Evolutionary conservation across 2,797 vertebrate genomes (phyloP), one percentile per base, ranked within the genome.

Genomic region (Rhabdophis nuchalis): DNA sequence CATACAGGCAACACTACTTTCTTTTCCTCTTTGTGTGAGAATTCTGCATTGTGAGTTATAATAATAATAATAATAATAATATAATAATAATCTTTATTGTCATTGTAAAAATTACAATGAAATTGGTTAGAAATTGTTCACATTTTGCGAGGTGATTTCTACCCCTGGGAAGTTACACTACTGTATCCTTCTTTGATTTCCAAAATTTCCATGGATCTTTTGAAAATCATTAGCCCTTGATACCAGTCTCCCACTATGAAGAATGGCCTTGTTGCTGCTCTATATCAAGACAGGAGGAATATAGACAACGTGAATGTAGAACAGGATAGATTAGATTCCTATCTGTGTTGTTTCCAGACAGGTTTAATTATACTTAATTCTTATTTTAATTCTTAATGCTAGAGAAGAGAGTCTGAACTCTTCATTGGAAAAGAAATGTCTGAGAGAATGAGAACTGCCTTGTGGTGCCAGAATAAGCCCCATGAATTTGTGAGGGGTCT

Each of bases 261-360:
- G 92, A 93, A 68, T 91, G 82, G 94, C 89, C 90, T 4, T 60
- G 56, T 86, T 95, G 95, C 97, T 97, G 96, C 96, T 97, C 95
- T 92, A 90, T 89, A 96, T 97, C 96, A 91, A 90, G 94, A 36
- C 94, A 89, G 68, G 32, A 36, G 32, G 32, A 36, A 72, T 72
- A 18, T 72, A 36, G 89, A 72, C 95, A 96, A 94, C 91, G 87
- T 91, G n/a, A 86, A 88, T 2, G 2, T 4, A 86, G 94, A 96
- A 97, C 96, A 97, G 96, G 96, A 96, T 95, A 58, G 96, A 96
- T 93, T 96, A 91, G 54, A 61, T 92, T 72, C 32, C 16, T 36
- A 87, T 94, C 97, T 96, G 95, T 96, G 96, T 96, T 97, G 95
- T 94, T 96, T 94, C 93, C 94, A 95, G 93, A 41, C 53, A 82